Conservation (phyloP, 2,888 invertebrate species). For the Mesoligia furuncula region DNA sequence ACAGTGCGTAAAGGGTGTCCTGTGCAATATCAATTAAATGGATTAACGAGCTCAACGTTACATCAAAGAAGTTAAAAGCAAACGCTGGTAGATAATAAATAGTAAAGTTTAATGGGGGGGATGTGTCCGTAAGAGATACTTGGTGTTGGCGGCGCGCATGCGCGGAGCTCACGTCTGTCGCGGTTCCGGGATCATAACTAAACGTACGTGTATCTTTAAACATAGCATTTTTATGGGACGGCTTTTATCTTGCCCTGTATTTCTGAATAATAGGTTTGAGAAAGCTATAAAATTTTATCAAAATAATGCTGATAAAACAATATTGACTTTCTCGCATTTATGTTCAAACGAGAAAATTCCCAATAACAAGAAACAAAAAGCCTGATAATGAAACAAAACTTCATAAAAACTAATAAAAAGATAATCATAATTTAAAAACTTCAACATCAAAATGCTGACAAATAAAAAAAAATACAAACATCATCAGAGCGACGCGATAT, state of each 20-base stretch:
- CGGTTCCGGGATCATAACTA: slow-evolving; percentile 64
- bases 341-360: neutral
- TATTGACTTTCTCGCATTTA: neutral
- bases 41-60: slow-evolving; percentile 53
- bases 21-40: slow-evolving; percentile 53
- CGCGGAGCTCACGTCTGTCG: slow-evolving; percentile 59
- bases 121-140: slow-evolving; percentile 64
- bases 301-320: neutral
- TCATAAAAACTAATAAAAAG: neutral
- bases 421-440: slow-evolving; percentile 26
- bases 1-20: slow-evolving; percentile 46
- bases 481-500: slow-evolving; percentile 45
- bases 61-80: slow-evolving; percentile 65
- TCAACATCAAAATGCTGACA: slow-evolving; percentile 7
- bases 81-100: slow-evolving; percentile 61
- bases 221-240: slow-evolving; percentile 52
- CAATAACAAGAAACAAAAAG: neutral
- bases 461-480: slow-evolving; percentile 27
- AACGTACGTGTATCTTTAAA: slow-evolving; percentile 53
- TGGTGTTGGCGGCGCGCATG: slow-evolving; percentile 62
- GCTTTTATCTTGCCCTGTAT: slow-evolving; percentile 24
- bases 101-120: slow-evolving; percentile 61
- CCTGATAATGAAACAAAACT: slow-evolving; percentile 4
- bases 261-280: neutral
- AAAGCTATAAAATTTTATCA: neutral